Base-by-base conservation (phyloP, 1,140 invertebrate genomes). In the Anthonomus grandis region DNA sequence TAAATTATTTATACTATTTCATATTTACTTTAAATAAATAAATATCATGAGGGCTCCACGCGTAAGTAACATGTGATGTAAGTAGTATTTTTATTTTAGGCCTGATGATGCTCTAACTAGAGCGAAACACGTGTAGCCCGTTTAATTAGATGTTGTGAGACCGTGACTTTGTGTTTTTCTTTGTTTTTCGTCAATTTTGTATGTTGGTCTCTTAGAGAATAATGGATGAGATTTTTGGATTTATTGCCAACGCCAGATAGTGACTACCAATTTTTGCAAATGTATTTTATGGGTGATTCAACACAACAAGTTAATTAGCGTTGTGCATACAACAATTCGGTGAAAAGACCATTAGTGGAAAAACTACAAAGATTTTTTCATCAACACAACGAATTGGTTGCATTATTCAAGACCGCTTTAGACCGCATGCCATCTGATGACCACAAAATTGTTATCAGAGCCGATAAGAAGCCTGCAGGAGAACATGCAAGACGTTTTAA, bases 401-500 rank as follows among this genome's bases (percentile, higher is more conserved):
- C 64, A 66, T 45, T 63, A 42, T 74, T 73, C 36, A 74, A 66
- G 63, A 68, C 38, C 52, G 59, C 61, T 36, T 18, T 68, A 10
- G 61, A 71, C 13, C 13, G 21, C 18, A 69, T 72, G 62, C 64
- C 69, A 64, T 25, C 49, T 19, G 64, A 73, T 59, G 31, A 67
- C 41, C 60, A 65, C 42, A 64, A 62, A 69, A 51, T 75, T 51
- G 60, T 75, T 2, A 73, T n/a, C n/a, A n/a, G n/a, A n/a, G n/a
- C n/a, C 15, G 70, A 76, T 64, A 69, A 70, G 69, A 67, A 45
- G 53, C 76, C 75, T 34, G 31, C 36, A 31, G 64, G 67, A 22
- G 53, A 76, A 68, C 76, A 81, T 55, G 59, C 48, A 53, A 53
- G 75, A 52, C 50, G 64, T 12, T 77, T 70, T 52, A 80, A 80